phyloP scores from a whole-genome alignment of 2,797 vertebrate genomes.

The Anas capensis region DNA sequence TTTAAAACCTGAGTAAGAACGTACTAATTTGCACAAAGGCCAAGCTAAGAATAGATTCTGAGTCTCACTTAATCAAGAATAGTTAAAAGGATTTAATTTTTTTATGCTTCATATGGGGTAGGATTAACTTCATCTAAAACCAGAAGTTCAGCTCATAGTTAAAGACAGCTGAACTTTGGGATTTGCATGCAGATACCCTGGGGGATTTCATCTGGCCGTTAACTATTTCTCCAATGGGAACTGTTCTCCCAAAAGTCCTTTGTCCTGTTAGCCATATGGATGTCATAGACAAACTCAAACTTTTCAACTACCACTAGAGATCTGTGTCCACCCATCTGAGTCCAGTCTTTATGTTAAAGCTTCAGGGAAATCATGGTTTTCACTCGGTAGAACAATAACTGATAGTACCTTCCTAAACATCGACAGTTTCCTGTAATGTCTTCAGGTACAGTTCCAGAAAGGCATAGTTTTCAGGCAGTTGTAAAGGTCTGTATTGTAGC shows the following conservation, averaged over 20 bases:
- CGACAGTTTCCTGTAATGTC: background rate
- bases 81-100: background rate
- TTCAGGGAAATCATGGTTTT: background rate
- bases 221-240: background rate
- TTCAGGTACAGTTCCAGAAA: background rate
- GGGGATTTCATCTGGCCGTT: background rate
- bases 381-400: background rate
- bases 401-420: background rate
- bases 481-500: background rate
- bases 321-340: background rate
- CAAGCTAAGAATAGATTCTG: background rate
- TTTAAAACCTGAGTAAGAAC: background rate
- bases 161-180: background rate
- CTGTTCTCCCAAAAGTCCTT: background rate
- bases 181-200: background rate
- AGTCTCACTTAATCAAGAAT: background rate
- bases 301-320: background rate
- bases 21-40: background rate
- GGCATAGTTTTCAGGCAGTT: background rate
- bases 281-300: accelerated
- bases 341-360: background rate
- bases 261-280: accelerated
- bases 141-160: background rate
- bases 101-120: background rate
- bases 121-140: background rate